Evolutionary conservation across 2,113 vertebrate species (phyloP).

Genomic region (Microtus richardsoni): DNA sequence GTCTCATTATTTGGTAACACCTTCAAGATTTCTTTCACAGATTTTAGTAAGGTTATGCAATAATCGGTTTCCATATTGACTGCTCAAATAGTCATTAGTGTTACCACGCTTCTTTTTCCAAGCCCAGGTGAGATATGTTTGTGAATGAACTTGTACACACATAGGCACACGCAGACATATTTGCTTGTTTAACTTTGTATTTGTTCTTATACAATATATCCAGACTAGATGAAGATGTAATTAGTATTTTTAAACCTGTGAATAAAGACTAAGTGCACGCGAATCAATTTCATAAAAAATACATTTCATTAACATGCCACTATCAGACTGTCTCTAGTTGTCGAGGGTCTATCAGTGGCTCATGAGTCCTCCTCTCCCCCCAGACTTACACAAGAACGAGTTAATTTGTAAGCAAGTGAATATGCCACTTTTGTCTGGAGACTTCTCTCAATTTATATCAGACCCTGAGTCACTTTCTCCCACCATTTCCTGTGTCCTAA

Average conservation of each 20-base stretch:
- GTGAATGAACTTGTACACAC: not conserved
- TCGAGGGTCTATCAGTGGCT: not conserved
- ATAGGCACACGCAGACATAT: not conserved
- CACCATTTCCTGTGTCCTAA: not conserved
- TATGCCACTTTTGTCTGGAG: not conserved
- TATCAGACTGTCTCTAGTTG: not conserved
- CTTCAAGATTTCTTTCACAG: not conserved
- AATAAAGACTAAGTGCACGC: constrained; percentile 2
- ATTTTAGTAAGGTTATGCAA: not conserved
- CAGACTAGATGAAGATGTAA: not conserved
- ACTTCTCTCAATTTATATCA: not conserved
- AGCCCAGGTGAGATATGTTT: not conserved
- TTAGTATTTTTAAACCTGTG: not conserved
- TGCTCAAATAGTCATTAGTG: not conserved
- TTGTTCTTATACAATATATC: not conserved
- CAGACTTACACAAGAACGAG: not conserved
- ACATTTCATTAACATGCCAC: not conserved
- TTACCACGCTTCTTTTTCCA: not conserved
- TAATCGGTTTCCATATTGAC: not conserved
- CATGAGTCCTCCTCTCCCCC: not conserved
- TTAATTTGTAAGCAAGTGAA: not conserved
- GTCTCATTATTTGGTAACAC: not conserved
- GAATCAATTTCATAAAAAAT: not conserved
- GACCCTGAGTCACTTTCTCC: not conserved
- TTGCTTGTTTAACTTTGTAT: not conserved